Base-by-base conservation (phyloP, 2,113 vertebrate species). In the Silurus meridionalis region DNA sequence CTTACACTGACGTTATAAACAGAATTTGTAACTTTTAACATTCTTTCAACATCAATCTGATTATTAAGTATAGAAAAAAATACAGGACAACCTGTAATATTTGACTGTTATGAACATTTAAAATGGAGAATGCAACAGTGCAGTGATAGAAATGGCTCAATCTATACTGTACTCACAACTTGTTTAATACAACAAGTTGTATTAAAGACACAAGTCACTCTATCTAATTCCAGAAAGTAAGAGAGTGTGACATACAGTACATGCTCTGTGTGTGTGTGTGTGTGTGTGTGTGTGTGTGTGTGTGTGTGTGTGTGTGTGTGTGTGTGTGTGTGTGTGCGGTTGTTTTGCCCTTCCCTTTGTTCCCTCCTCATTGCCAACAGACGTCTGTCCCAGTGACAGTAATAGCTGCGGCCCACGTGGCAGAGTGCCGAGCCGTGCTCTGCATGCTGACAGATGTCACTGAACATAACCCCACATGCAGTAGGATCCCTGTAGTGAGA, bases 391-490 rank as follows among this genome's bases (percentile, higher is more conserved):
- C 52, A 57, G 25, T 93, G 89, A 83, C 90, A 86, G 82, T 89
- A 92, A 92, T 92, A 87, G 84, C 87, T 80, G 66, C 85, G 67
- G 88, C 92, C 91, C 90, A 85, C 80, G 48, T 85, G 87, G 89
- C 88, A 82, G 84, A 85, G 83, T 63, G 82, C 91, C 87, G 25
- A 87, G 90, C 89, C 91, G 83, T 61, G 69, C 91, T 91, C 91
- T 91, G 90, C 89, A 85, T 92, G 91, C 90, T 92, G 93, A 95
- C 93, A 94, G 91, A 94, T 94, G 93, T 92, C 92, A 91, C 79
- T 61, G 53, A 86, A 85, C 89, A 90, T 91, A 87, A 89, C 89
- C 82, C 88, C 85, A 90, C 89, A 90, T 91, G 90, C 86, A 60
- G 86, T 85, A 77, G 87, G 85, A 92, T 91, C 90, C 92, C 91